Evolutionary conservation across 2,888 invertebrate genomes (phyloP).

Genomic region (Bursaphelenchus okinawaensis): DNA sequence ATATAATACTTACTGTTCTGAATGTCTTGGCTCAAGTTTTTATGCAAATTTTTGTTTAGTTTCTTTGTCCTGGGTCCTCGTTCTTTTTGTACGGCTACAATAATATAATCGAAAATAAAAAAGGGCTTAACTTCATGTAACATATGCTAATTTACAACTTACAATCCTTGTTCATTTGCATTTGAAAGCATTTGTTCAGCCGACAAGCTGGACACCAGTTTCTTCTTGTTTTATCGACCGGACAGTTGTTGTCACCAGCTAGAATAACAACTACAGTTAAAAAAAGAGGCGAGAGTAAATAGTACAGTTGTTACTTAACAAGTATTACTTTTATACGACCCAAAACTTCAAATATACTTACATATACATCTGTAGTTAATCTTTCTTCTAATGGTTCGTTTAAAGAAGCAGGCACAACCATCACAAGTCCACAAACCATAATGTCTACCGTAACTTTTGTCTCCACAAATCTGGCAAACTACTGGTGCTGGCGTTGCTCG

Average conservation of each 20-base stretch:
- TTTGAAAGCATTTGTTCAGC: slow-evolving; percentile 71
- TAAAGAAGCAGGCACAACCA: slow-evolving; percentile 84
- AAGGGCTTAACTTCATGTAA: not conserved
- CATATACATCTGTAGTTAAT: slow-evolving; percentile 74
- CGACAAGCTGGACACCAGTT: slow-evolving; percentile 84
- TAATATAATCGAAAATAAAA: not conserved
- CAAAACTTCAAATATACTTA: slow-evolving; percentile 59
- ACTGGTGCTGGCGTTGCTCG: slow-evolving; percentile 18
- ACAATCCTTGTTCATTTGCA: slow-evolving; percentile 75
- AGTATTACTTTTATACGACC: not conserved
- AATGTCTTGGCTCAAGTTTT: not conserved
- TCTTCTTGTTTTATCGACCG: slow-evolving; percentile 73
- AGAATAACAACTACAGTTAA: too few relatives aligned
- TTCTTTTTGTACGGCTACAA: slow-evolving; percentile 75
- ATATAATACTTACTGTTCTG: not conserved
- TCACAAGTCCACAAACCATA: slow-evolving; percentile 70
- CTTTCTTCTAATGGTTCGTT: slow-evolving; percentile 72
- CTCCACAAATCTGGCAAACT: slow-evolving; percentile 34
- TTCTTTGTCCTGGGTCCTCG: slow-evolving; percentile 69
- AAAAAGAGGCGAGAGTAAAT: slow-evolving; percentile 1
- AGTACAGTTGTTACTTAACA: slow-evolving; percentile 1
- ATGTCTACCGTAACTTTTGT: slow-evolving; percentile 30
- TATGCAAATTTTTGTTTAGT: not conserved
- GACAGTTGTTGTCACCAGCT: slow-evolving; percentile 72
- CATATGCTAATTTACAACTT: too few relatives aligned